A percentile compares a stretch with the other conserved stretches of the same genome.
Conservation (phyloP, 2,113 vertebrate genomes). For the Cryptomyrus ogoouensis region DNA sequence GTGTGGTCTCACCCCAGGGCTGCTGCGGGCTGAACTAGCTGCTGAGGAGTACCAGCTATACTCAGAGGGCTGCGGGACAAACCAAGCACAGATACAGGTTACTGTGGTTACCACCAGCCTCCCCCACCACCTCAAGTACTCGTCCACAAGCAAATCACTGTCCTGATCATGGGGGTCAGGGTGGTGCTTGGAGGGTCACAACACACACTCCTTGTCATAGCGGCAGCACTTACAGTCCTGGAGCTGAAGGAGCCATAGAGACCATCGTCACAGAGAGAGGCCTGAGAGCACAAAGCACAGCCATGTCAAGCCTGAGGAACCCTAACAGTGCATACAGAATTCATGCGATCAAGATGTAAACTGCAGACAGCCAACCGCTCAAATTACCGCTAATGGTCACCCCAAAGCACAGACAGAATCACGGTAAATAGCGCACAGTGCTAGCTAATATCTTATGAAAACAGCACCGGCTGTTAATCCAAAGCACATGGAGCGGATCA, state of each 20-base stretch:
- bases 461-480: background rate
- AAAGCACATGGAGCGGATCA: background rate
- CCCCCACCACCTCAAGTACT: background rate
- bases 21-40: slow-evolving; percentile 78
- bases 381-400: background rate
- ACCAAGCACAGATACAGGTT: slow-evolving; percentile 35
- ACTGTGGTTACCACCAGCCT: slow-evolving; percentile 17
- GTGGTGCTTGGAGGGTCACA: slow-evolving; percentile 25
- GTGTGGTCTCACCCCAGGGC: slow-evolving; percentile 78
- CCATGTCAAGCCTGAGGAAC: slow-evolving; percentile 34
- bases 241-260: slow-evolving; percentile 67
- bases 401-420: background rate
- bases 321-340: background rate
- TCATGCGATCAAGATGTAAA: background rate
- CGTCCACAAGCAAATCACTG: background rate
- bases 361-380: background rate
- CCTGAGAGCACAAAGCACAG: slow-evolving; percentile 60
- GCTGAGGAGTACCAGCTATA: slow-evolving; percentile 81
- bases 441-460: background rate
- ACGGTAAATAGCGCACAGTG: background rate
- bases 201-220: background rate
- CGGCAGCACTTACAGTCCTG: slow-evolving; percentile 71
- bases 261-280: slow-evolving; percentile 68
- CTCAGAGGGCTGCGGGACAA: slow-evolving; percentile 78
- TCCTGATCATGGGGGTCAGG: background rate